phyloP scores from a whole-genome alignment of 2,797 vertebrate species.

The Lophotriccus pileatus region DNA sequence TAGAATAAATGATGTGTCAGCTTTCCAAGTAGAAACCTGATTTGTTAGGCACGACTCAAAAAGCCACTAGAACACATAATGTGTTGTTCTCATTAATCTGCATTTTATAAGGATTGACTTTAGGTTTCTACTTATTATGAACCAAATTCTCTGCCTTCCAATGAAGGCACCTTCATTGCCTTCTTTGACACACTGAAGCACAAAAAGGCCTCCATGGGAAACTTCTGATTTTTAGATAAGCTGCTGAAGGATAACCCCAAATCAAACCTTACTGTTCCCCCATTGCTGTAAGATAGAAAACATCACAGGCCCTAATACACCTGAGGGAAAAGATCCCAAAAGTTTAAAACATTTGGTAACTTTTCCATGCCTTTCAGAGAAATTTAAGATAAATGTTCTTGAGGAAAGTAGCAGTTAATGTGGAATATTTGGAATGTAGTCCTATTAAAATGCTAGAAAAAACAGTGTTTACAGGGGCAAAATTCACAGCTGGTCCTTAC shows the following conservation, averaged over 20 bases:
- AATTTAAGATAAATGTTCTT: neutral
- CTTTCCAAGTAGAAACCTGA: neutral
- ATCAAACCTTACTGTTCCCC: neutral
- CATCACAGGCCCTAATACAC: neutral
- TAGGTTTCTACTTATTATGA: neutral
- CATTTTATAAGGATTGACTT: neutral
- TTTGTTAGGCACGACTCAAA: neutral
- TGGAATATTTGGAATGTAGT: neutral
- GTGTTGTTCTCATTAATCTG: neutral
- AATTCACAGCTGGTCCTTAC: slow-evolving; percentile 62
- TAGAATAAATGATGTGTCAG: neutral
- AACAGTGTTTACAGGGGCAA: slow-evolving; percentile 50
- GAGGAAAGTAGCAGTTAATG: neutral
- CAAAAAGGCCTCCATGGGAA: neutral
- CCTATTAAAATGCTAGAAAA: slow-evolving; percentile 10
- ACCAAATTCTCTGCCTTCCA: neutral
- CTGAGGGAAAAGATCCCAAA: neutral
- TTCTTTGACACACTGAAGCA: neutral
- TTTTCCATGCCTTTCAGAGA: neutral
- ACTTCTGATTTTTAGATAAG: neutral
- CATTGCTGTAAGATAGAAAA: neutral
- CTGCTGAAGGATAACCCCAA: neutral
- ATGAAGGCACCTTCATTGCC: neutral
- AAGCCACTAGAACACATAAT: neutral
- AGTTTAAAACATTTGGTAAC: neutral